A percentile compares a stretch with the other conserved stretches of the same genome.
phyloP scores from a whole-genome alignment of 2,888 invertebrate species.

The Shargacucullia verbasci region DNA sequence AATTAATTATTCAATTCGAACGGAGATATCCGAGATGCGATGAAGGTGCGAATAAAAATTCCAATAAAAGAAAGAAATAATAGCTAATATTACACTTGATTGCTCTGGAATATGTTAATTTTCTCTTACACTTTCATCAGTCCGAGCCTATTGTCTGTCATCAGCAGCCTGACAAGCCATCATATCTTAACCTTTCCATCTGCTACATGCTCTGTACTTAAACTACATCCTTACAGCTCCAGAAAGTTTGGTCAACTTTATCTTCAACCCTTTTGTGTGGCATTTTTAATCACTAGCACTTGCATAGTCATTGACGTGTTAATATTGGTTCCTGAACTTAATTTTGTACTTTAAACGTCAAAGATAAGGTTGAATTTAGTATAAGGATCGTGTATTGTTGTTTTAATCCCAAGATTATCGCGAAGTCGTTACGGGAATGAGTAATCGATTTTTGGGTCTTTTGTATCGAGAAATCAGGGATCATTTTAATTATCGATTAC shows the following conservation, averaged over 20 bases:
- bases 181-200: constrained; percentile 5
- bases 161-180: constrained; percentile 31
- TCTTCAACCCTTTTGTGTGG: constrained; percentile 59
- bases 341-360: constrained; percentile 17
- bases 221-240: constrained; percentile 46
- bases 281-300: constrained; percentile 69
- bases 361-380: constrained; percentile 18
- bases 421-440: constrained; percentile 60
- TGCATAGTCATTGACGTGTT: constrained; percentile 64
- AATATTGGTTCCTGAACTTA: constrained; percentile 39
- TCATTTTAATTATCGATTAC: constrained; percentile 63
- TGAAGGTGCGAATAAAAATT: constrained; percentile 5
- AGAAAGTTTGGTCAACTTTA: constrained; percentile 40
- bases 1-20: too few relatives aligned
- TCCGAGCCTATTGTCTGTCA: constrained; percentile 55
- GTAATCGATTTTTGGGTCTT: constrained; percentile 63
- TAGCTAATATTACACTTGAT: constrained; percentile 43
- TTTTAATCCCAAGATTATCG: constrained; percentile 54
- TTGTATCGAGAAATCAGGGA: constrained; percentile 53
- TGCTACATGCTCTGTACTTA: not conserved
- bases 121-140: constrained; percentile 57
- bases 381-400: constrained; percentile 22
- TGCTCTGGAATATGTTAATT: constrained; percentile 46
- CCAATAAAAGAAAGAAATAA: constrained; percentile 15
- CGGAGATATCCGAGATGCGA: not conserved